Evolutionary conservation across 2,113 vertebrate species (phyloP), one percentile per base, ranked within the genome.

Genomic region (Salminus brasiliensis): DNA sequence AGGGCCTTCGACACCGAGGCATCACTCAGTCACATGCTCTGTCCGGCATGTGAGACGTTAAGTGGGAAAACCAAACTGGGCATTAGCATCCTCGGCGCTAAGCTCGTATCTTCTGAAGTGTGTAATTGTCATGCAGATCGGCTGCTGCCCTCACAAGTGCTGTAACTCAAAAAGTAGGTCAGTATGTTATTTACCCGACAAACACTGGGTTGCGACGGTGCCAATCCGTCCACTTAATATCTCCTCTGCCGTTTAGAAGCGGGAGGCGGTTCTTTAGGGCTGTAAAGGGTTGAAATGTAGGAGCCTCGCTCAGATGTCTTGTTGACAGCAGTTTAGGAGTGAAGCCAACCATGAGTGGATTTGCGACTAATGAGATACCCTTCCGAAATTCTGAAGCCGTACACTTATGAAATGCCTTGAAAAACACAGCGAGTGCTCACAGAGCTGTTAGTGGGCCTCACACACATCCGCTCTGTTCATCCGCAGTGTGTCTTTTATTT

Each of bases 141-240:
- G 45, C 30, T 55, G 43, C 41, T 36, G 53, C 18, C 49, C 13
- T 34, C 77, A 52, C 18, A 41, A 32, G 29, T 36, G 62, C 18
- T 59, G 15, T 16, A 78, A 43, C 13, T 52, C 32, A 15, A 18
- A 71, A 66, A 79, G 72, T 73, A 39, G 32, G 27, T 82, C 45
- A 72, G 52, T 34, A 12, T 34, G 49, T 72, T 66, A 27, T 39
- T 76, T 76, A 65, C 8, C 30, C n/a, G 25, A 9, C 59, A 71
- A 23, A 47, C 11, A 53, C n/a, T 15, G 25, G 47, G n/a, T 29
- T 13, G 18, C 18, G 34, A 55, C 60, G 45, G 36, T 18, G 70
- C 25, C 32, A 15, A 68, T 32, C 21, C 32, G 10, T 49, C 12
- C 23, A 41, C 21, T 13, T 72, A 39, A 57, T 27, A 41, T 27